These are phyloP conservation scores for Elysia crispata DNA, from an alignment of 2,888 invertebrate genomes.

Conservation along the genomic window DNA sequence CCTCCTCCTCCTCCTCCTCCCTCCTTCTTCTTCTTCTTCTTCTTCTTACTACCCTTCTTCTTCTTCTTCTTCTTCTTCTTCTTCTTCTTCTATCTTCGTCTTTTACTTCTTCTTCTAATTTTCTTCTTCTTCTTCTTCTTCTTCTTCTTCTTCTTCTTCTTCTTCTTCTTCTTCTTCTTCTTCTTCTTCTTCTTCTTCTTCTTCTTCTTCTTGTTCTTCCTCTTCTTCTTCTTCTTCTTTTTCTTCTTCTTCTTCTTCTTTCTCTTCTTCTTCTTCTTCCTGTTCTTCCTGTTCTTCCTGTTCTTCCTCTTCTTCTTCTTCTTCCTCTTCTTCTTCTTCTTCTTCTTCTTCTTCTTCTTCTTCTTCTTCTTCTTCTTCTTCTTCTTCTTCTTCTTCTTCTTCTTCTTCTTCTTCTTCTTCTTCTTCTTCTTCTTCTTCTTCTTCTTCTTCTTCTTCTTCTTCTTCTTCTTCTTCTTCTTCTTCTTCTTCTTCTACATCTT, in stretches of 20 bases:
- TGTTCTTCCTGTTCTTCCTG: no score
- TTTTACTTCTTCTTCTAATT: background rate
- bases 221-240: no score
- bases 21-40: background rate
- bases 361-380: no score
- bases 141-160: slow-evolving; percentile 1
- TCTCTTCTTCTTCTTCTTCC: no score
- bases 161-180: slow-evolving; percentile 1
- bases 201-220: background rate
- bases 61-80: background rate
- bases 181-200: slow-evolving; percentile 13
- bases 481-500: background rate
- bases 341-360: no score
- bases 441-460: background rate
- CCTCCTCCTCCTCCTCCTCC: background rate
- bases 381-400: background rate
- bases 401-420: background rate
- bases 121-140: background rate
- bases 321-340: no score
- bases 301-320: no score
- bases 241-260: no score
- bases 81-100: background rate
- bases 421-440: background rate
- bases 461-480: background rate
- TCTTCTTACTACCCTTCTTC: background rate